A percentile compares a stretch with the other conserved stretches of the same genome.
phyloP scores from a whole-genome alignment of 2,888 invertebrate genomes.

The Hydropsyche betteni region DNA sequence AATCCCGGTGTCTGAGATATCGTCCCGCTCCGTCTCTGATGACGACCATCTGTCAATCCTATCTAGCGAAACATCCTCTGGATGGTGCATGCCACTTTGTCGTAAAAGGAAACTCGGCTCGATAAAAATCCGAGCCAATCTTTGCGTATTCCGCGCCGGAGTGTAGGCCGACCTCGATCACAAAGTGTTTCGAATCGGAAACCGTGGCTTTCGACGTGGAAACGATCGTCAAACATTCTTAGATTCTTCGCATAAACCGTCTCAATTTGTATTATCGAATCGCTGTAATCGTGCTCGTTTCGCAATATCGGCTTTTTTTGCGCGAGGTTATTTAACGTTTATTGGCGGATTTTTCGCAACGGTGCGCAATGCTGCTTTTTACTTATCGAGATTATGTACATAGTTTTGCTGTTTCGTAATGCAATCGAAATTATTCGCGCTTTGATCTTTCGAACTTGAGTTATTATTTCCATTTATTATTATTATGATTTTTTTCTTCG shows the following conservation, averaged over 20 bases:
- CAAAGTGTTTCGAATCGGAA: conserved; percentile 4
- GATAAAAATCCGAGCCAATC: background rate
- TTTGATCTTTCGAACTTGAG: conserved; percentile 3
- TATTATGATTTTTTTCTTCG: background rate
- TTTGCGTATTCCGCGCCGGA: too few species aligned
- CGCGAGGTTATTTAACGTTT: too few species aligned
- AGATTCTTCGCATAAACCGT: too few species aligned
- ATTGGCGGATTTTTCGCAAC: background rate
- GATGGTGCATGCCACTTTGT: conserved; percentile 2
- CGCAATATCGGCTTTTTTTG: too few species aligned
- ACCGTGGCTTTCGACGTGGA: background rate
- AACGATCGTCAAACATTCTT: too few species aligned
- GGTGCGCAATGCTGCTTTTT: background rate
- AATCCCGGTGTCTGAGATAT: conserved; percentile 3
- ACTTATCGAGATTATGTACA: background rate
- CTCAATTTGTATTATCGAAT: too few species aligned
- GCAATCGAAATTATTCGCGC: background rate
- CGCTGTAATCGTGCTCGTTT: too few species aligned
- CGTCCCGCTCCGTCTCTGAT: background rate
- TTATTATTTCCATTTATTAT: conserved; percentile 4
- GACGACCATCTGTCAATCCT: conserved; percentile 22
- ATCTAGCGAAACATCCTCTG: background rate
- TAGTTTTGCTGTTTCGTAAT: background rate
- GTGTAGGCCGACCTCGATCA: background rate
- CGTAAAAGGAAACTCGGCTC: conserved; percentile 24